Evolutionary conservation across 2,113 vertebrate genomes (phyloP).

Genomic region (Ceratotherium simum): DNA sequence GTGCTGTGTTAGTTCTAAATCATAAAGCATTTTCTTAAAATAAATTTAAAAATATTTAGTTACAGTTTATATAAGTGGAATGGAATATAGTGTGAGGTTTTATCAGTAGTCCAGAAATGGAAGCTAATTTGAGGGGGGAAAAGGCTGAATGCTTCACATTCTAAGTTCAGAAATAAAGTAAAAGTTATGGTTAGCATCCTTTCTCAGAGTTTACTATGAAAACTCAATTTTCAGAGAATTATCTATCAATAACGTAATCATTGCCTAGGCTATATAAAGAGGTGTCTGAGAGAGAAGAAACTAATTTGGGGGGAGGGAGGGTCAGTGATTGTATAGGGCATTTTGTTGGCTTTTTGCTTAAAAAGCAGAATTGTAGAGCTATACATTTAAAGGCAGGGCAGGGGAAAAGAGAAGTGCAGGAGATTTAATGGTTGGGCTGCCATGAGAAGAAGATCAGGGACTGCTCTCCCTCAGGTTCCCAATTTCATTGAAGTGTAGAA

Average conservation of each 20-base stretch:
- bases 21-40: neutral
- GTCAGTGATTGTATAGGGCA: neutral
- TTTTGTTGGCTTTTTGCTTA: neutral
- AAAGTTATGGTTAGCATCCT: neutral
- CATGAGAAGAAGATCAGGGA: neutral
- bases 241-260: neutral
- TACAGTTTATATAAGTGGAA: neutral
- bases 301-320: neutral
- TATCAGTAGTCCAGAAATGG: neutral
- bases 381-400: neutral
- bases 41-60: neutral
- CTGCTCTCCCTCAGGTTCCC: no score
- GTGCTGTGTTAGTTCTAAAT: neutral
- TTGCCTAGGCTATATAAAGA: neutral
- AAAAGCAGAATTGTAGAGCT: neutral
- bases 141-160: neutral
- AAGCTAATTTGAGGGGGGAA: neutral
- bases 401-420: neutral
- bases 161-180: neutral
- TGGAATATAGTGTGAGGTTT: neutral
- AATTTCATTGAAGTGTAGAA: neutral
- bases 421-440: accelerated
- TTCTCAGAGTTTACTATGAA: neutral
- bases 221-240: neutral
- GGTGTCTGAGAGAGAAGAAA: neutral